Percentiles rank a stretch among this genome's conserved stretches.
Conservation (phyloP, 2,113 vertebrate genomes). For the Channa argus region DNA sequence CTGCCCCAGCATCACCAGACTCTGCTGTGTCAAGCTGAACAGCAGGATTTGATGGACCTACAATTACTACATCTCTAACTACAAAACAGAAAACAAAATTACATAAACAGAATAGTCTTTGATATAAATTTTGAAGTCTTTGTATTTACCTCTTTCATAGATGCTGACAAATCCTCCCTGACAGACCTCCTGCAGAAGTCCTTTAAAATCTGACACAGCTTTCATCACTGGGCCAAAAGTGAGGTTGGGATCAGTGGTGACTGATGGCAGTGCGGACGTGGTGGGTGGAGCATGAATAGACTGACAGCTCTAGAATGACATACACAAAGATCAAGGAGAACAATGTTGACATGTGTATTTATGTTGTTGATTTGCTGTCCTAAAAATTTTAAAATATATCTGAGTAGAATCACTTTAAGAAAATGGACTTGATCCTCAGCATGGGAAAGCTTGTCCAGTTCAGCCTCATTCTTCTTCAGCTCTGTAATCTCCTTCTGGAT, state of each 20-base stretch:
- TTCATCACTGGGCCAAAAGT: constrained; percentile 65
- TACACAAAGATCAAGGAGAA: background rate
- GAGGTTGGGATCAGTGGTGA: constrained; percentile 60
- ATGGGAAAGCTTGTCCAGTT: constrained; percentile 76
- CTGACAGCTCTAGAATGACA: constrained; percentile 72
- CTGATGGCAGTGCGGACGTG: constrained; percentile 44
- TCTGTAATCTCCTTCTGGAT: constrained; percentile 79
- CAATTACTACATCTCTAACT: constrained; percentile 77
- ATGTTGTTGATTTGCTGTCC: no score
- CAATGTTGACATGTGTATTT: background rate
- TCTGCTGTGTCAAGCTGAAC: constrained; percentile 6
- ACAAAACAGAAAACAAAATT: constrained; percentile 12
- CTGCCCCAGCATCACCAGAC: constrained; percentile 5
- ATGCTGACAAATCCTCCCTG: constrained; percentile 80
- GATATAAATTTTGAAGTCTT: background rate
- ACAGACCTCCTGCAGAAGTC: constrained; percentile 79
- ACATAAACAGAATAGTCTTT: background rate
- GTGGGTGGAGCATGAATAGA: constrained; percentile 65
- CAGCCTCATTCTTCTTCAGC: constrained; percentile 74
- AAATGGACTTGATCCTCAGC: constrained; percentile 79
- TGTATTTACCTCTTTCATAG: constrained; percentile 77
- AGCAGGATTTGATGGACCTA: constrained; percentile 41
- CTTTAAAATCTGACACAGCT: constrained; percentile 79
- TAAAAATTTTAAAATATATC: background rate
- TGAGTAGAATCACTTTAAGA: constrained; percentile 71